A percentile compares a stretch with the other conserved stretches of the same genome.
Evolutionary conservation across 2,113 vertebrate genomes (phyloP).

Genomic region (Choloepus hoffmanni): DNA sequence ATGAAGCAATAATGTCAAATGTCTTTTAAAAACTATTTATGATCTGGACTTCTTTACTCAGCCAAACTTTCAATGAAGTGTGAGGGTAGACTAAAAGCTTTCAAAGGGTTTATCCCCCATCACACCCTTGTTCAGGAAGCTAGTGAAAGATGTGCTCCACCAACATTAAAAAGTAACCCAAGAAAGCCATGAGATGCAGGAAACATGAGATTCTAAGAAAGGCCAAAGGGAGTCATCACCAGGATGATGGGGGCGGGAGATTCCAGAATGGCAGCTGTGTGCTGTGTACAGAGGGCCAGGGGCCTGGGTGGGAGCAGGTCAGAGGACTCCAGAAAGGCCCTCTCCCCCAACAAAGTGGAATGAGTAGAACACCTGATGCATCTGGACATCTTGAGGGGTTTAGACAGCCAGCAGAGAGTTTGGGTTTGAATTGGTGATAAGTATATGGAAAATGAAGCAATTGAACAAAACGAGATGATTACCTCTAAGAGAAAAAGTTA

Average conservation of each 20-base stretch:
- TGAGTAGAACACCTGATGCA: fast-evolving
- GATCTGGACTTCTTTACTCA: background rate
- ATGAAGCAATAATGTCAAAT: background rate
- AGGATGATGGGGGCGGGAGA: background rate
- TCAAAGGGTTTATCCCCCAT: background rate
- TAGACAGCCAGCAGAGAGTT: background rate
- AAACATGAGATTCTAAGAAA: background rate
- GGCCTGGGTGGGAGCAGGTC: background rate
- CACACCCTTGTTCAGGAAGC: background rate
- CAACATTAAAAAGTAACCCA: background rate
- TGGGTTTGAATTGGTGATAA: background rate
- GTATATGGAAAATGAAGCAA: background rate
- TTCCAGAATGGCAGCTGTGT: fast-evolving
- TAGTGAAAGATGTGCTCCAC: background rate
- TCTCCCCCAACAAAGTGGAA: background rate
- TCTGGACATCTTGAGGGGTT: background rate
- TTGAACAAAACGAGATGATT: background rate
- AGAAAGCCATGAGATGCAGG: background rate
- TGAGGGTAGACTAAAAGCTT: background rate
- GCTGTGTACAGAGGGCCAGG: background rate
- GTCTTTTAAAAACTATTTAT: background rate
- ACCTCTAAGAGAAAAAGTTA: background rate
- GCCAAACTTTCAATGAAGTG: background rate
- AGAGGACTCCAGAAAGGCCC: background rate
- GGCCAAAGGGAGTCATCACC: background rate